These are phyloP conservation scores for Anarrhichthys ocellatus DNA, from an alignment of 2,113 vertebrate species.

Conservation along the genomic window DNA sequence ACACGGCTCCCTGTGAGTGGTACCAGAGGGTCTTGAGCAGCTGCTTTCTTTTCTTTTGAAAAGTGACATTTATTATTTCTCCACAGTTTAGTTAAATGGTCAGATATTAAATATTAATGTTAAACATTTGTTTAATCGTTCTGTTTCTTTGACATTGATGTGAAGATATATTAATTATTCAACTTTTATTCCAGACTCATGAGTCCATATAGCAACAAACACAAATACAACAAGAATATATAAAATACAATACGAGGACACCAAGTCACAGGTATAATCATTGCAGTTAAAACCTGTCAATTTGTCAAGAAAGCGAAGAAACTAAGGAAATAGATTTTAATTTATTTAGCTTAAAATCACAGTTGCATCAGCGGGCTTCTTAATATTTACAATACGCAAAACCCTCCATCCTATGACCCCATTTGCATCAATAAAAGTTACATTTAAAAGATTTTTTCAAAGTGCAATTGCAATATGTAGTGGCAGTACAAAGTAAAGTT, in stretches of 20 bases:
- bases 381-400: neutral
- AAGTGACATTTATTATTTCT: neutral
- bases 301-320: neutral
- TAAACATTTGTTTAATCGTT: neutral
- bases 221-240: too few relatives aligned
- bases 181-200: too few relatives aligned
- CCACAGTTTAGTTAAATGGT: accelerated
- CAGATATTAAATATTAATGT: neutral
- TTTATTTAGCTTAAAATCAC: neutral
- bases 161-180: neutral
- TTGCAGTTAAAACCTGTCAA: neutral
- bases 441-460: neutral
- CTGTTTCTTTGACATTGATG: too few relatives aligned
- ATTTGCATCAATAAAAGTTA: too few relatives aligned
- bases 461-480: too few relatives aligned
- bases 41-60: neutral
- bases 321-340: too few relatives aligned
- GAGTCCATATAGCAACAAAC: too few relatives aligned
- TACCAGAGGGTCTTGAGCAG: slow-evolving; percentile 72
- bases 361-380: neutral
- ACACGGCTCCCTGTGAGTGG: slow-evolving; percentile 76
- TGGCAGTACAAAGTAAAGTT: too few relatives aligned
- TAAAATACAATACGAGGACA: too few relatives aligned
- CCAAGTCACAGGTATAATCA: too few relatives aligned
- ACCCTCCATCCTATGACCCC: too few relatives aligned